Evolutionary conservation across 2,888 invertebrate species (phyloP).

Genomic region (Agonum fuliginosum): DNA sequence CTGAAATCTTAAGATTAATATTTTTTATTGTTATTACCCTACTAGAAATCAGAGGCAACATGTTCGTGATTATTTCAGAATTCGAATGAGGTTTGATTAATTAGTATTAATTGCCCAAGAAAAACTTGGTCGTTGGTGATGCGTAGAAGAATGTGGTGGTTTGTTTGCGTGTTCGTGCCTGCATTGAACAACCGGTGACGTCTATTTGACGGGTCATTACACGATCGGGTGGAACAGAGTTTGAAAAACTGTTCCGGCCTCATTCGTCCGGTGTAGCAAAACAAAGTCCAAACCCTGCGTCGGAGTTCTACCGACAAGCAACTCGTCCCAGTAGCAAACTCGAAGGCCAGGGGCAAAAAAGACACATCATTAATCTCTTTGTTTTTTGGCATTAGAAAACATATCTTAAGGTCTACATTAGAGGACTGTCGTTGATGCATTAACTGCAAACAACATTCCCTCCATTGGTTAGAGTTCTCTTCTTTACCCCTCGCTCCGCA

Average conservation of each 20-base stretch:
- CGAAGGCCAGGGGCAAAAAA: slow-evolving; percentile 50
- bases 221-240: slow-evolving; percentile 24
- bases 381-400: slow-evolving; percentile 61
- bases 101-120: too few species aligned
- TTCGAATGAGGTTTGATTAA: too few species aligned
- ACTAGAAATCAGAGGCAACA: too few species aligned
- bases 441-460: slow-evolving; percentile 61
- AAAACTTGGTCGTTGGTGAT: slow-evolving; percentile 16
- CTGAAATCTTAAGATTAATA: too few species aligned
- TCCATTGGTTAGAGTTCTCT: slow-evolving; percentile 40
- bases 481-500: background rate
- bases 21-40: too few species aligned
- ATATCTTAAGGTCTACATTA: slow-evolving; percentile 60
- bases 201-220: slow-evolving; percentile 55
- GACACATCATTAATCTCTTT: slow-evolving; percentile 59
- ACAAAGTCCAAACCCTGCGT: slow-evolving; percentile 7
- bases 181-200: slow-evolving; percentile 48
- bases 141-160: background rate
- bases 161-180: slow-evolving; percentile 22
- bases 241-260: slow-evolving; percentile 56
- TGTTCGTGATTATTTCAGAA: too few species aligned
- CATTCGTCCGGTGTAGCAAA: slow-evolving; percentile 51
- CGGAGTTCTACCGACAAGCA: background rate
- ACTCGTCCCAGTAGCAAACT: slow-evolving; percentile 47
- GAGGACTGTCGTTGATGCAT: slow-evolving; percentile 62